Evolutionary conservation across 2,888 invertebrate species (phyloP).

Genomic region (Dromius quadrimaculatus): DNA sequence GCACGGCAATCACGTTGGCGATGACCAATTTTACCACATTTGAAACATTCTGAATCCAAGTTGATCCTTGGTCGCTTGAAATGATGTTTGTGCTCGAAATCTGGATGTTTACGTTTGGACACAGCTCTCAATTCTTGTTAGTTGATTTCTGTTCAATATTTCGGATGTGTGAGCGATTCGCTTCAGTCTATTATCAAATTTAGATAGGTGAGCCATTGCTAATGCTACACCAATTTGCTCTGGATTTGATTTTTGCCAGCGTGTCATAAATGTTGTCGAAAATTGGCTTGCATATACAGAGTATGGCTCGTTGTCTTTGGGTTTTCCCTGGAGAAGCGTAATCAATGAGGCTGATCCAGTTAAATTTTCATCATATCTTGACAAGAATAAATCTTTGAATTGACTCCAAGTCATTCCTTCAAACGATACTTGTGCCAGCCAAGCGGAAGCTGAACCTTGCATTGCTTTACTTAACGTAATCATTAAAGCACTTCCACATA

Average conservation of each 20-base stretch:
- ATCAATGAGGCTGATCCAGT: background rate
- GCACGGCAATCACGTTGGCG: background rate
- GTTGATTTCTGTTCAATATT: no score
- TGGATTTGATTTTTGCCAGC: no score
- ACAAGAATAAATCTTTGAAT: conserved; percentile 23
- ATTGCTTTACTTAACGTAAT: no score
- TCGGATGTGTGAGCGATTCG: no score
- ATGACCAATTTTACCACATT: conserved; percentile 10
- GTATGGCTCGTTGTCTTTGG: background rate
- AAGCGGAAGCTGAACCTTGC: background rate
- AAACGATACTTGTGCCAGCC: conserved; percentile 19
- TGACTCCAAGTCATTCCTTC: conserved; percentile 24
- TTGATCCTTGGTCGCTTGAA: conserved; percentile 5
- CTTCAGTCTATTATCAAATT: no score
- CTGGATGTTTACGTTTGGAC: background rate
- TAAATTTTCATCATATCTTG: conserved; percentile 3
- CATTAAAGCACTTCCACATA: no score
- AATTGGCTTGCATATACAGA: background rate
- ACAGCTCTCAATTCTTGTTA: background rate
- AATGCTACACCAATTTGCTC: no score
- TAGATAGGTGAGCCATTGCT: no score
- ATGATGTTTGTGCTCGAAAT: background rate
- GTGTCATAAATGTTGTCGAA: background rate
- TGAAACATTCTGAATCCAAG: background rate
- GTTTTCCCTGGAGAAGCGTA: background rate